Evolutionary conservation across 2,113 vertebrate species (phyloP).

Genomic region (Bufo gargarizans): DNA sequence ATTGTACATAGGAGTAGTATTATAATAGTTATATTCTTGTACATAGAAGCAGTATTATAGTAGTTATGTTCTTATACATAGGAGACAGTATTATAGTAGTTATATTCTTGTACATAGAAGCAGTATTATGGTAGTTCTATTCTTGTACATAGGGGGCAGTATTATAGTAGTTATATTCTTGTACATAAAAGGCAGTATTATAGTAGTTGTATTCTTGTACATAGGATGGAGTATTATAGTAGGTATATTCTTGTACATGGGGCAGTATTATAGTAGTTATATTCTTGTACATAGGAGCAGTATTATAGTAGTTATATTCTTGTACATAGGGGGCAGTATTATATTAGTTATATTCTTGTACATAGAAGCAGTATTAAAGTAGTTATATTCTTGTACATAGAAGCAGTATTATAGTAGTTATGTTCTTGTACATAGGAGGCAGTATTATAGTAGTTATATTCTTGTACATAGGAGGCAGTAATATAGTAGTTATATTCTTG

Average conservation of each 20-base stretch:
- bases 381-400: slow-evolving; percentile 13
- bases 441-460: neutral
- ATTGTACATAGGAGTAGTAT: neutral
- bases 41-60: slow-evolving; percentile 12
- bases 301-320: too few relatives aligned
- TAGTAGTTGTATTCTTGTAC: neutral
- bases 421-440: neutral
- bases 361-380: neutral
- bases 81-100: slow-evolving; percentile 1
- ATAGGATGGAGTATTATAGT: neutral
- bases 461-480: neutral
- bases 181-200: neutral
- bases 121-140: slow-evolving; percentile 1
- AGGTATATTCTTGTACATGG: neutral
- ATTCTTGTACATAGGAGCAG: too few relatives aligned
- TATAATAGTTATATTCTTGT: slow-evolving; percentile 7
- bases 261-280: too few relatives aligned
- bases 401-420: neutral
- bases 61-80: slow-evolving; percentile 9
- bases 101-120: neutral
- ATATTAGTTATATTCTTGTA: slow-evolving; percentile 13
- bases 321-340: neutral
- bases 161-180: too few relatives aligned
- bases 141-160: slow-evolving; percentile 9
- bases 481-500: neutral